Evolutionary conservation across 2,888 invertebrate species (phyloP).

Genomic region (Trypoxylon attenuatum): DNA sequence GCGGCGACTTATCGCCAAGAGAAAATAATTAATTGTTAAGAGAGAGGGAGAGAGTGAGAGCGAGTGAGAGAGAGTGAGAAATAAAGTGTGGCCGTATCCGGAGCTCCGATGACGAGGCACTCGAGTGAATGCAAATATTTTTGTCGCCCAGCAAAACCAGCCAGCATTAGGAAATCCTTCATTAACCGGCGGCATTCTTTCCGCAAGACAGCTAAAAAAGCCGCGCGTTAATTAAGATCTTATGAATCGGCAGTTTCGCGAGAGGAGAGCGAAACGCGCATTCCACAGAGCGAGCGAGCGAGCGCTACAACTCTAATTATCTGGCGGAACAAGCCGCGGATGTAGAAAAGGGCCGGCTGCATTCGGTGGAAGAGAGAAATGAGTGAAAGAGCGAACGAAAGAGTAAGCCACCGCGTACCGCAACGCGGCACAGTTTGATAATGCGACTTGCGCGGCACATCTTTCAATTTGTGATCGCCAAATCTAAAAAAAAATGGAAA

Average conservation of each 20-base stretch:
- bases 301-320: neutral
- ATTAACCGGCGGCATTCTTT: neutral
- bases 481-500: constrained; percentile 29
- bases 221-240: neutral
- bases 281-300: neutral
- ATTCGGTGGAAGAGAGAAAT: too few relatives aligned
- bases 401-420: too few relatives aligned
- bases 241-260: neutral
- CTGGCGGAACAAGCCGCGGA: neutral
- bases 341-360: neutral
- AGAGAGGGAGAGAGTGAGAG: neutral
- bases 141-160: neutral
- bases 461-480: constrained; percentile 36
- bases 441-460: neutral
- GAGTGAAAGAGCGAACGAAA: too few relatives aligned
- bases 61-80: neutral
- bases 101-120: neutral
- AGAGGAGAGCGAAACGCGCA: neutral
- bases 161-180: neutral
- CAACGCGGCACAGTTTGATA: neutral
- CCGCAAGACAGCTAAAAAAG: neutral
- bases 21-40: too few relatives aligned
- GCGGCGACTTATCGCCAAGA: neutral
- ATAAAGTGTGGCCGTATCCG: neutral
- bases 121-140: neutral